phyloP scores from a whole-genome alignment of 2,888 invertebrate species.

The Piscicola geometra region DNA sequence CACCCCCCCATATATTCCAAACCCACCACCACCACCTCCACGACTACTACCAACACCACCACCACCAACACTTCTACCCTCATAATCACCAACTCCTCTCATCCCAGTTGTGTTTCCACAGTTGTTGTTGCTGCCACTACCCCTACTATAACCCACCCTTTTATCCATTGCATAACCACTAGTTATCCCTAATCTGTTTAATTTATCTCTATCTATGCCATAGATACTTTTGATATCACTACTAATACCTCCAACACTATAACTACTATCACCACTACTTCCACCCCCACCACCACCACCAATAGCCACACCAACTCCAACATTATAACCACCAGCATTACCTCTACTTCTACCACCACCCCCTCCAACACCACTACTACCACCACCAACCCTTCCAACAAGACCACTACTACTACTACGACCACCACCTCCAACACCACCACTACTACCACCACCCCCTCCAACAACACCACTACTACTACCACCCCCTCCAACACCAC shows the following conservation, averaged over 20 bases:
- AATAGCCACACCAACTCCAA: background rate
- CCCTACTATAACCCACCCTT: background rate
- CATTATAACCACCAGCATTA: too few relatives aligned
- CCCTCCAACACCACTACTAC: background rate
- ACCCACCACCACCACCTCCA: background rate
- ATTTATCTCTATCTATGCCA: too few relatives aligned
- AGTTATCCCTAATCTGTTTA: too few relatives aligned
- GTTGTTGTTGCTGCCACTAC: background rate
- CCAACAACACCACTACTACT: background rate
- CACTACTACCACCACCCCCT: background rate
- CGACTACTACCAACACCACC: slow-evolving; percentile 11
- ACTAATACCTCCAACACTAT: background rate
- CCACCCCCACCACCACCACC: background rate
- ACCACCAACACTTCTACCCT: background rate
- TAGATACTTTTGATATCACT: too few relatives aligned
- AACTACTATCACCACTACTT: slow-evolving; percentile 1
- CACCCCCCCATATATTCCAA: background rate
- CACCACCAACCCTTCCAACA: background rate
- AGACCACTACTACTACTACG: background rate
- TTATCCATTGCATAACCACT: too few relatives aligned
- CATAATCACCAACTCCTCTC: background rate
- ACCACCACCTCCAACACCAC: background rate
- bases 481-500: background rate
- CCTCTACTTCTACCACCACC: too few relatives aligned
- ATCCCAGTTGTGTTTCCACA: background rate